Evolutionary conservation across 2,888 invertebrate genomes (phyloP).

Genomic region (Leptopterna dolabrata): DNA sequence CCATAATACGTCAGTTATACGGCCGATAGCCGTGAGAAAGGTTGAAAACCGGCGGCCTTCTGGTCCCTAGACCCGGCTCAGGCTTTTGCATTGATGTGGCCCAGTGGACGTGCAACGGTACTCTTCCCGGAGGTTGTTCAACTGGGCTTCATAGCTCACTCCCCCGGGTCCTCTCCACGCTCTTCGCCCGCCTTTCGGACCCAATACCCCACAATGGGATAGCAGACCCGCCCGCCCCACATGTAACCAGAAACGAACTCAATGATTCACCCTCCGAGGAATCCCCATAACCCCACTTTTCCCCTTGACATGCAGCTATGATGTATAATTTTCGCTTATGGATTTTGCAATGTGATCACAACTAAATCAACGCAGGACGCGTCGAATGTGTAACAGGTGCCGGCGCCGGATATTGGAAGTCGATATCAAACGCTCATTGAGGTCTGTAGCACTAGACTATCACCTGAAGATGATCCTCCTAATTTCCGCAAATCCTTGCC

Average conservation of each 20-base stretch:
- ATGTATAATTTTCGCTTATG: no score
- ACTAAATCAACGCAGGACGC: no score
- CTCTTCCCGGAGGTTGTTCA: constrained; percentile 17
- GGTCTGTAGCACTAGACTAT: no score
- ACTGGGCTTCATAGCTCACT: constrained; percentile 42
- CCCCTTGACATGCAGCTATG: no score
- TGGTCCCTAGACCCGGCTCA: not conserved
- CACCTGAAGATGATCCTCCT: no score
- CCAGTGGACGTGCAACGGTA: constrained; percentile 29
- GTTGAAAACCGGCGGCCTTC: not conserved
- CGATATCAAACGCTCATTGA: no score
- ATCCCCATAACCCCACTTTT: no score
- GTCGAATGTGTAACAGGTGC: no score
- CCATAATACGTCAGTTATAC: not conserved
- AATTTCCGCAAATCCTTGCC: no score
- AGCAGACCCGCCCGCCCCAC: not conserved
- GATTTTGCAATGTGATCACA: no score
- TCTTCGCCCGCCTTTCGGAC: not conserved
- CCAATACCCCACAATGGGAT: constrained; percentile 32
- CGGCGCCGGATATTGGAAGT: no score
- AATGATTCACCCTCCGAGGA: no score
- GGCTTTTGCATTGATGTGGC: constrained; percentile 48
- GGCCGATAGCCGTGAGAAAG: constrained; percentile 15
- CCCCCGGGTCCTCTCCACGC: not conserved
- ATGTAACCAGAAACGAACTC: not conserved